Evolutionary conservation across 2,113 vertebrate species (phyloP).

Genomic region (Steatornis caripensis): DNA sequence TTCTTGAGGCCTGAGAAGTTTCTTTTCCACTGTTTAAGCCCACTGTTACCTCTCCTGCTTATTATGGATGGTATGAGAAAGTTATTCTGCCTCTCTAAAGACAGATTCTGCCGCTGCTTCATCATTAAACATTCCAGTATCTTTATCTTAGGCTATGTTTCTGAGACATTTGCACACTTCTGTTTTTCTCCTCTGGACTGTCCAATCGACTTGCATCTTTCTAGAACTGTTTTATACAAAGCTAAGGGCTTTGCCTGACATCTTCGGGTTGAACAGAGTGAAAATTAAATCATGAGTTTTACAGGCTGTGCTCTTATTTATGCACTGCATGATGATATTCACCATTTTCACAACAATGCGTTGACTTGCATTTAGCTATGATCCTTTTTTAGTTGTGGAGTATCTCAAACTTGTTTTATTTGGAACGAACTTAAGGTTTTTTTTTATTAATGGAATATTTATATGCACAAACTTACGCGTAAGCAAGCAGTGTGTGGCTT

Average conservation of each 20-base stretch:
- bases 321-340: background rate
- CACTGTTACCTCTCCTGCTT: background rate
- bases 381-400: background rate
- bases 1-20: background rate
- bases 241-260: too few species aligned
- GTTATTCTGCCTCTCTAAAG: background rate
- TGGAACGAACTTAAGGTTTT: background rate
- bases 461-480: background rate
- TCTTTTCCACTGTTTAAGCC: background rate
- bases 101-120: background rate
- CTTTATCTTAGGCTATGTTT: background rate
- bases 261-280: background rate
- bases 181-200: background rate
- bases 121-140: background rate
- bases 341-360: background rate
- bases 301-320: background rate
- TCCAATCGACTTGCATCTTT: background rate
- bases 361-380: background rate
- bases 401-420: background rate
- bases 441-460: background rate
- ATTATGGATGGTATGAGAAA: fast-evolving
- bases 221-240: background rate
- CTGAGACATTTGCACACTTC: background rate
- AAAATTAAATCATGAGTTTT: background rate
- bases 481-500: background rate